phyloP scores from a whole-genome alignment of 2,797 vertebrate species.

The Phrynocephalus guinanensis region DNA sequence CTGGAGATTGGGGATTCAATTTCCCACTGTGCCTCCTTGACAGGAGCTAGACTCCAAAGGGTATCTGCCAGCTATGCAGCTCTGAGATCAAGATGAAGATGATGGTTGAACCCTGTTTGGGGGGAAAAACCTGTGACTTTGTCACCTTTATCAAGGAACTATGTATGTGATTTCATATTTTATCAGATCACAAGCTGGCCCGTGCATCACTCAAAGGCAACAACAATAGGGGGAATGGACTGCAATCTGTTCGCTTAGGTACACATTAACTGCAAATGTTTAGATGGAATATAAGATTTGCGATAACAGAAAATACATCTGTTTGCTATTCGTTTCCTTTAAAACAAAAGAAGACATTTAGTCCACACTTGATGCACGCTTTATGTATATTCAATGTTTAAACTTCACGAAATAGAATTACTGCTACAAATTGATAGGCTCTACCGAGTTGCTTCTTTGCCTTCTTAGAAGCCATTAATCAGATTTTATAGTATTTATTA shows the following conservation, averaged over 20 bases:
- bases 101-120: not conserved
- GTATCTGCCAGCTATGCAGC: too few relatives aligned
- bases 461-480: constrained; percentile 8
- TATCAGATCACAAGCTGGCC: not conserved
- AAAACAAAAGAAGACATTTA: not conserved
- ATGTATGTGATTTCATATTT: not conserved
- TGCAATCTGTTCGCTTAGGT: not conserved
- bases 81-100: too few relatives aligned
- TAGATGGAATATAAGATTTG: not conserved
- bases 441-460: constrained; percentile 5
- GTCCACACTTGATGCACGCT: not conserved
- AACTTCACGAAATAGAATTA: not conserved
- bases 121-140: not conserved
- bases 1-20: too few relatives aligned
- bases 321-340: not conserved
- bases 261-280: not conserved
- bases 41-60: too few relatives aligned
- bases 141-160: not conserved
- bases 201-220: not conserved
- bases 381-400: constrained; percentile 1
- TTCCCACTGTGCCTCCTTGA: too few relatives aligned
- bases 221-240: too few relatives aligned
- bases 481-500: not conserved
- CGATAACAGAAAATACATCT: not conserved
- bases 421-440: constrained; percentile 16